Evolutionary conservation across 2,113 vertebrate genomes (phyloP).

Genomic region (Sylvia atricapilla): DNA sequence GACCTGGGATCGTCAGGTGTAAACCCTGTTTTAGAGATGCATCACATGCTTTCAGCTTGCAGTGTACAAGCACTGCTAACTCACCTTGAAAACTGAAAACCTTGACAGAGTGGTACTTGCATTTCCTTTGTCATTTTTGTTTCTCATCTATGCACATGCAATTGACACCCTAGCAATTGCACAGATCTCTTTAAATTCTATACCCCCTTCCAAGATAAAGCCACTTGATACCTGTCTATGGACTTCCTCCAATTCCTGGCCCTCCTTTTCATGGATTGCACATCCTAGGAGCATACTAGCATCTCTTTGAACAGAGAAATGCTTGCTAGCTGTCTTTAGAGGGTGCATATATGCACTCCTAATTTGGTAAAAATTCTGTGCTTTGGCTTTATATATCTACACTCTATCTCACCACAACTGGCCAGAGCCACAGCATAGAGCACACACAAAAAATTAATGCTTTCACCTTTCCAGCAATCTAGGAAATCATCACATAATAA

Average conservation of each 20-base stretch:
- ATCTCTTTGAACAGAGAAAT: background rate
- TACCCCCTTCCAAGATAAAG: background rate
- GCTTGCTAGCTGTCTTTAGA: background rate
- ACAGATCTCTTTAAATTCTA: background rate
- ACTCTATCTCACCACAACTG: background rate
- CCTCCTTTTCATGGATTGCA: background rate
- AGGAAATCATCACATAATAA: background rate
- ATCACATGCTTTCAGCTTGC: background rate
- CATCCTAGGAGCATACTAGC: background rate
- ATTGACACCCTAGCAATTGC: background rate
- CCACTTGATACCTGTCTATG: accelerated
- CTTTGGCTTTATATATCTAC: background rate
- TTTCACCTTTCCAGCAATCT: background rate
- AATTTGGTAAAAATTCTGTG: background rate
- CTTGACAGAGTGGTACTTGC: background rate
- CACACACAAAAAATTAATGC: background rate
- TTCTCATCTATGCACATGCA: background rate
- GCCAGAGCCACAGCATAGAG: background rate
- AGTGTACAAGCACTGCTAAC: background rate
- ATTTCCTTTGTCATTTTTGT: background rate
- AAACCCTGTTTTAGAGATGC: background rate
- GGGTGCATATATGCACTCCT: background rate
- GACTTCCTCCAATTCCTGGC: background rate
- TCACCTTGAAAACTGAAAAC: background rate
- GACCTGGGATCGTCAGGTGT: background rate